Evolutionary conservation across 2,113 vertebrate genomes (phyloP).

Genomic region (Cinclus cinclus): DNA sequence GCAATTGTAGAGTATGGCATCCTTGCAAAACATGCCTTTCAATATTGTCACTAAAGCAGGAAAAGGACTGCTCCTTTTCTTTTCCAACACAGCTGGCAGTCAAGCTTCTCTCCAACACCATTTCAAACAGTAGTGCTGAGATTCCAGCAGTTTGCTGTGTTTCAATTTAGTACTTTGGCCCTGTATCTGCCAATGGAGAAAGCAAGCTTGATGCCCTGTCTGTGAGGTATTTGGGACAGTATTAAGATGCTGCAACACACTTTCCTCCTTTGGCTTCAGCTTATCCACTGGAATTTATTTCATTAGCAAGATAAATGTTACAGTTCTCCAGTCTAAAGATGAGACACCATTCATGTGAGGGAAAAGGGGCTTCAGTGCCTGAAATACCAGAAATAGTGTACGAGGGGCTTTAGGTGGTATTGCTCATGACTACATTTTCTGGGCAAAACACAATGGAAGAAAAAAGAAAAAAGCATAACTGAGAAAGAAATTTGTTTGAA

Average conservation of each 20-base stretch:
- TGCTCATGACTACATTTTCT: not conserved
- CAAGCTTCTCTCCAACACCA: not conserved
- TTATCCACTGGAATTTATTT: not conserved
- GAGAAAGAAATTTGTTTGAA: not conserved
- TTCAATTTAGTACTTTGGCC: not conserved
- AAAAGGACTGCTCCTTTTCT: not conserved
- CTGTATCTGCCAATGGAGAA: not conserved
- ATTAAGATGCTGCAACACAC: not conserved
- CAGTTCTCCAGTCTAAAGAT: not conserved
- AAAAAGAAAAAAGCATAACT: not conserved
- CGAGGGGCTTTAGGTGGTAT: not conserved
- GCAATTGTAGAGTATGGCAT: rapidly evolving
- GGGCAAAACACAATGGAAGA: not conserved
- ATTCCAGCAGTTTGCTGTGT: not conserved
- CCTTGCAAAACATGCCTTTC: not conserved
- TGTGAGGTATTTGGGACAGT: not conserved
- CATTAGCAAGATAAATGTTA: not conserved
- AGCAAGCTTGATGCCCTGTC: not conserved
- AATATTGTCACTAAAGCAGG: not conserved
- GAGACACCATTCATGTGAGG: not conserved
- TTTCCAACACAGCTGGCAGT: not conserved
- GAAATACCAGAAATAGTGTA: not conserved
- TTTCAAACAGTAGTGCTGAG: not conserved
- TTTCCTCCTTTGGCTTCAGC: not conserved
- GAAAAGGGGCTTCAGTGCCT: not conserved